Conservation (phyloP, 2,888 invertebrate species). For the Rhorus exstirpatorius region DNA sequence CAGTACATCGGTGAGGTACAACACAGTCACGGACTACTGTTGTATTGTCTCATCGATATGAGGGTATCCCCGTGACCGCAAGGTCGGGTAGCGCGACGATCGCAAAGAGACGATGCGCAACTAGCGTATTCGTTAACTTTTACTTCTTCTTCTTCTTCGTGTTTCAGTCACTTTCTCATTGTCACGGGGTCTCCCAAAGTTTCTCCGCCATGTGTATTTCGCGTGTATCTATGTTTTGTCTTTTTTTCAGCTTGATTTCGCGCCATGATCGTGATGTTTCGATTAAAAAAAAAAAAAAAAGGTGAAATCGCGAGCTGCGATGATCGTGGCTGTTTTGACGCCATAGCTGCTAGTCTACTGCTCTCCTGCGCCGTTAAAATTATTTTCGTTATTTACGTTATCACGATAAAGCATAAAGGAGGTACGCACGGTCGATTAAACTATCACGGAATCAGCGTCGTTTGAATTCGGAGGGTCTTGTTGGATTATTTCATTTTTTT, state of each 20-base stretch:
- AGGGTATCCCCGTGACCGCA: no score
- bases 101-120: no score
- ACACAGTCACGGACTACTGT: no score
- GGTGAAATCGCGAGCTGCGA: conserved; percentile 9
- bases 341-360: conserved; percentile 68
- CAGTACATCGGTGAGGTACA: no score
- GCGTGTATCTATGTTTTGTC: conserved; percentile 29
- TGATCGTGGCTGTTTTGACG: conserved; percentile 53
- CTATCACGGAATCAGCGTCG: conserved; percentile 62
- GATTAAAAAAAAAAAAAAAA: not conserved
- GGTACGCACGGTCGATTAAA: conserved; percentile 69
- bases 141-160: conserved; percentile 31
- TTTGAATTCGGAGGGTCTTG: conserved; percentile 18
- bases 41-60: no score
- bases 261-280: conserved; percentile 47
- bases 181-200: conserved; percentile 43
- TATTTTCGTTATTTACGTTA: conserved; percentile 61
- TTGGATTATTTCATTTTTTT: conserved; percentile 29
- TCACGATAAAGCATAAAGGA: conserved; percentile 69
- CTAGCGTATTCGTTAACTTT: no score
- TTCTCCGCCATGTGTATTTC: conserved; percentile 33
- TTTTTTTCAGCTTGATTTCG: conserved; percentile 62
- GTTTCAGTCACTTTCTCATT: conserved; percentile 15
- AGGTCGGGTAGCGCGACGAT: no score
- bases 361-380: conserved; percentile 66